These are phyloP conservation scores for Phrixothrix hirtus DNA, from an alignment of 2,888 invertebrate species.

Conservation along the genomic window DNA sequence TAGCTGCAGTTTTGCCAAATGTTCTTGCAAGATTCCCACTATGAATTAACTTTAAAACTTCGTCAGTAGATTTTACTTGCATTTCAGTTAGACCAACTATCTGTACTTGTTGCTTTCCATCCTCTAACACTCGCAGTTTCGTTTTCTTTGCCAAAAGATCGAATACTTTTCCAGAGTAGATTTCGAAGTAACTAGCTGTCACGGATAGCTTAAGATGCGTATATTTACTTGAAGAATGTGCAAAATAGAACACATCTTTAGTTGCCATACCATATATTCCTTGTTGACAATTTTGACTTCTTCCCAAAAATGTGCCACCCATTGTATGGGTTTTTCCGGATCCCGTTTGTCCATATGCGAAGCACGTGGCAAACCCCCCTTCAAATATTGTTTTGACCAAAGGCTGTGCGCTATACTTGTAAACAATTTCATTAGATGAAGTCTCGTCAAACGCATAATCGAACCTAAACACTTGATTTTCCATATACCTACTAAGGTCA, in stretches of 20 bases:
- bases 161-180: conserved; percentile 97
- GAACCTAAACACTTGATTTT: conserved; percentile 97
- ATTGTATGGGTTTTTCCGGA: conserved; percentile 97
- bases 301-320: conserved; percentile 96
- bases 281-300: conserved; percentile 93
- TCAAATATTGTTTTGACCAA: conserved; percentile 97
- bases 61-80: conserved; percentile 87
- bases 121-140: conserved; percentile 93
- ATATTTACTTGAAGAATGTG: conserved; percentile 77
- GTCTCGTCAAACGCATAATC: conserved; percentile 98
- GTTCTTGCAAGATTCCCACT: conserved; percentile 89
- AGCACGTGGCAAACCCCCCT: conserved; percentile 98
- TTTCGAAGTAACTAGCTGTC: conserved; percentile 97
- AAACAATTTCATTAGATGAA: conserved; percentile 93
- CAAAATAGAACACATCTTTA: conserved; percentile 86
- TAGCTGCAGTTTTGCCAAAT: conserved; percentile 96
- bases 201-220: conserved; percentile 84
- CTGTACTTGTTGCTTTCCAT: conserved; percentile 97
- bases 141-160: conserved; percentile 89
- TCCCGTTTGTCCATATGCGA: conserved; percentile 99
- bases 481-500: conserved; percentile 96
- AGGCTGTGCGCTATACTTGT: conserved; percentile 97
- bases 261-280: conserved; percentile 98
- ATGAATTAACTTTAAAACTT: conserved; percentile 90
- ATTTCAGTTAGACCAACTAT: conserved; percentile 95